These are phyloP conservation scores for Ariopsis seemanni DNA, from an alignment of 2,113 vertebrate genomes.

Conservation along the genomic window DNA sequence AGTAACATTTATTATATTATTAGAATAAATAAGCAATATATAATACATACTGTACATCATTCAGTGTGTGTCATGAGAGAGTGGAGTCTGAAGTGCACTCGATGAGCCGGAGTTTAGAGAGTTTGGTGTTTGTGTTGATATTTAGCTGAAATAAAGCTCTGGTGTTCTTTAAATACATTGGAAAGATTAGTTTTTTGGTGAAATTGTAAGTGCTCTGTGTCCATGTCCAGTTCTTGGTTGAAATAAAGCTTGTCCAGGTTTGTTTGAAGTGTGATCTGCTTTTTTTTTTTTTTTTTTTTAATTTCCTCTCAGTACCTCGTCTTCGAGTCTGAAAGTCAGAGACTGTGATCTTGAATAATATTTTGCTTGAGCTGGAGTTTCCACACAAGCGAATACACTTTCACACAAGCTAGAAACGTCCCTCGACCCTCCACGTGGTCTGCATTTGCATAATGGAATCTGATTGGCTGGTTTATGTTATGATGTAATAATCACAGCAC, in stretches of 20 bases:
- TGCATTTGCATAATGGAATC: neutral
- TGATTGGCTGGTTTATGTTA: conserved; percentile 16
- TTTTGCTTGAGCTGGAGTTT: neutral
- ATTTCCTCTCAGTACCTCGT: neutral
- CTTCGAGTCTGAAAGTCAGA: neutral
- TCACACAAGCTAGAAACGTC: neutral
- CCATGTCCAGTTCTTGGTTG: neutral
- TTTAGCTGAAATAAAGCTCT: neutral
- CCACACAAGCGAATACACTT: neutral
- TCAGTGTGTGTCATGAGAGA: neutral
- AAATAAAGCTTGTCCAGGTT: neutral
- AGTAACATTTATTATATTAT: conserved; percentile 32
- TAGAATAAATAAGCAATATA: conserved; percentile 58
- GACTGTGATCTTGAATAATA: neutral
- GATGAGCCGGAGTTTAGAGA: neutral
- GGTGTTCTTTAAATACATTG: neutral
- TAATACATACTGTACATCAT: conserved; percentile 40
- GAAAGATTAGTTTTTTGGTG: neutral
- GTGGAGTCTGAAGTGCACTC: neutral
- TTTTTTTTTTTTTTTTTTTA: neutral
- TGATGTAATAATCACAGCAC: neutral
- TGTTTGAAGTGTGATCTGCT: neutral
- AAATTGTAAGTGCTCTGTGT: neutral
- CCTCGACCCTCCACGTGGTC: neutral
- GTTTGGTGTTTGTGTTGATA: neutral